Base-by-base conservation (phyloP, 2,113 vertebrate species). In the Halcyon malimbica region DNA sequence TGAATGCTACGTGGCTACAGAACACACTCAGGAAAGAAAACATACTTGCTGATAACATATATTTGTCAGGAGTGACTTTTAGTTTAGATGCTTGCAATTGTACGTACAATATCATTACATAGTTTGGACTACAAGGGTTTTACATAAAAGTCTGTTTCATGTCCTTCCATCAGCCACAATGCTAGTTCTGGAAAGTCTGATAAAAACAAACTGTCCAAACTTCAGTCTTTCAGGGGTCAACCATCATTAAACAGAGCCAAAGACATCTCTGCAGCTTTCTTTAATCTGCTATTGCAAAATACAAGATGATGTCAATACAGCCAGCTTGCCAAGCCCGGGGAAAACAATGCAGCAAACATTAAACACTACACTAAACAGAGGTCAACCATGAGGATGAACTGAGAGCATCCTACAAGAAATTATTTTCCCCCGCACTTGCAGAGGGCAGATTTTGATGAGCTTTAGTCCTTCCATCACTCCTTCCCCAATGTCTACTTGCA, bases 201-300 rank as follows among this genome's bases (percentile, higher is more conserved):
- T 69, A 78, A 87, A 87, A 77, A 94, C 35, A 76, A 93, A 81
- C 28, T 19, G 25, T 64, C 65, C 90, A 89, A 92, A 90, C 96
- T 28, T 70, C 50, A 86, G 44, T 79, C 48, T 39, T 81, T 48
- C 68, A 94, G 91, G 89, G 90, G 60, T 83, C 90, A 95, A 1
- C 50, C 80, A 42, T 59, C 75, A 70, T 69, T 75, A 83, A 70
- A 53, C 33, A 75, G 44, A 94, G 79, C 57, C 85, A 87, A 57
- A 96, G 83, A 53, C 16, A 63, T 78, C 81, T 41, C 11, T 35
- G 80, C 75, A 94, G 89, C 81, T 88, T 90, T 60, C 91, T 94
- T 90, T 88, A 92, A 95, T 88, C 84, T 86, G 10, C 16, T 83
- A 35, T 78, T 94, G 94, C 91, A 90, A 95, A 96, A 95, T 3